These are phyloP conservation scores for Pangasianodon gigas DNA, from an alignment of 2,113 vertebrate species.

Conservation along the genomic window DNA sequence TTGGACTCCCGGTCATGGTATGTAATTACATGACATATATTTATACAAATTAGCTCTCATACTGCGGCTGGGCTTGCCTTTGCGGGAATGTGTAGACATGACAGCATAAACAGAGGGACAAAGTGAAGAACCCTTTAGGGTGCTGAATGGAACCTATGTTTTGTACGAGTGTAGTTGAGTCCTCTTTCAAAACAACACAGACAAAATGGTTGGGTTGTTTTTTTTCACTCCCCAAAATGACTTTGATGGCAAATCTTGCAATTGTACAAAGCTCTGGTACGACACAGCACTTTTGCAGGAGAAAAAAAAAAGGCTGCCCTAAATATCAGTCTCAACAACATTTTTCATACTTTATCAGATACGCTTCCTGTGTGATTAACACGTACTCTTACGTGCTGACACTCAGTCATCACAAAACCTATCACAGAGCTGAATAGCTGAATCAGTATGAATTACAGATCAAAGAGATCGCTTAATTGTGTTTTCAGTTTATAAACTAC, in stretches of 20 bases:
- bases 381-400: not conserved
- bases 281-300: rapidly evolving
- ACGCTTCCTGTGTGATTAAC: slow-evolving; percentile 34
- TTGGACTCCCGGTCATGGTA: not conserved
- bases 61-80: not conserved
- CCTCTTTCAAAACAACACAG: not conserved
- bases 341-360: slow-evolving; percentile 21
- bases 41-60: not conserved
- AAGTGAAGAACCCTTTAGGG: not conserved
- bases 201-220: not conserved
- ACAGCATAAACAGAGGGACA: not conserved
- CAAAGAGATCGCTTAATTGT: not conserved
- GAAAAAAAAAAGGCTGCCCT: not conserved
- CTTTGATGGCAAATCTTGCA: not conserved
- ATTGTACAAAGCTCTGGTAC: not conserved
- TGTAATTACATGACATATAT: not conserved
- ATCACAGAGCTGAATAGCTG: not conserved
- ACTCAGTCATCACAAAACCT: not conserved
- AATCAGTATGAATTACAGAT: not conserved
- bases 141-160: not conserved
- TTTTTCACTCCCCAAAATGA: not conserved
- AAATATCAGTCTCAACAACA: not conserved
- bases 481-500: slow-evolving; percentile 8
- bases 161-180: not conserved
- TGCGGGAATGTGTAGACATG: not conserved